A percentile compares a stretch with the other conserved stretches of the same genome.
Evolutionary conservation across 1,140 invertebrate genomes (phyloP).

Genomic region (Formica exsecta): DNA sequence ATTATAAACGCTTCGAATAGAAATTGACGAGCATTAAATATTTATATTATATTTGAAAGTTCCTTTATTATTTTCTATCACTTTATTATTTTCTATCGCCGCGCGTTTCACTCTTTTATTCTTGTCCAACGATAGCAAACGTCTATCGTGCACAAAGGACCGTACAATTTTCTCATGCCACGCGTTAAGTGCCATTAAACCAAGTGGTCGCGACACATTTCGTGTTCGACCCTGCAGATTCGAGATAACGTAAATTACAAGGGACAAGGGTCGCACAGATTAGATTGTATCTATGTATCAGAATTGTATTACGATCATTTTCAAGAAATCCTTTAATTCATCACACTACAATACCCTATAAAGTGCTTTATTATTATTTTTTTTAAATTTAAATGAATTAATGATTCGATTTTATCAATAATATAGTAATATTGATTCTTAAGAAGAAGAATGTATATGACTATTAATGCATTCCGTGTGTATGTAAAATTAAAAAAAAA

Average conservation of each 20-base stretch:
- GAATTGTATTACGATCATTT: constrained; percentile 55
- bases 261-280: constrained; percentile 58
- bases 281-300: constrained; percentile 58
- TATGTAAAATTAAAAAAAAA: not conserved
- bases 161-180: constrained; percentile 56
- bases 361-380: not conserved
- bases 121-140: constrained; percentile 9
- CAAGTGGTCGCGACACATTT: constrained; percentile 62
- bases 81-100: constrained; percentile 18
- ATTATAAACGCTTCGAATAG: not conserved
- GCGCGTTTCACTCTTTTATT: constrained; percentile 8
- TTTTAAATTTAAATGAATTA: not conserved
- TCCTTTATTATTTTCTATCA: constrained; percentile 21
- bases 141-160: constrained; percentile 38
- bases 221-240: constrained; percentile 62
- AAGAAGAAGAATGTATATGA: not conserved
- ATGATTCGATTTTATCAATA: not conserved
- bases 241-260: constrained; percentile 62
- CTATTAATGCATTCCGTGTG: not conserved
- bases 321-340: constrained; percentile 44
- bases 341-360: not conserved
- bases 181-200: constrained; percentile 62
- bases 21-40: constrained; percentile 12
- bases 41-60: constrained; percentile 22
- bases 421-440: not conserved